These are phyloP conservation scores for Rhea americana DNA, from an alignment of 2,113 vertebrate genomes.

Conservation along the genomic window DNA sequence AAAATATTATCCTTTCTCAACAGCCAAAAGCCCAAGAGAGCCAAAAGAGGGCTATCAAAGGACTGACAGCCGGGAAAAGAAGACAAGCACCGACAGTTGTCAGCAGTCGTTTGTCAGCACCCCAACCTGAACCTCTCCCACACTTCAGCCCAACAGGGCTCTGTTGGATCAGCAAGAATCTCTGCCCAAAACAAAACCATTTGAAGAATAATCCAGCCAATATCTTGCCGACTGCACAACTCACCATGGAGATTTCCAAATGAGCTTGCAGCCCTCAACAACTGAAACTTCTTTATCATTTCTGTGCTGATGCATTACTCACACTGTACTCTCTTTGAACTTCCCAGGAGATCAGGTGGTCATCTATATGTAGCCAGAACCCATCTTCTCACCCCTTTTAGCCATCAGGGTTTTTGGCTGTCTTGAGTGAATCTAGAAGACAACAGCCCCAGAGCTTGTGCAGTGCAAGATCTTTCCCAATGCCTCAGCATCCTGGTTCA, in stretches of 20 bases:
- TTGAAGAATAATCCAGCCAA: neutral
- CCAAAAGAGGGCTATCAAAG: neutral
- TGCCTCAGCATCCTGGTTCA: neutral
- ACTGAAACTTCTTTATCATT: neutral
- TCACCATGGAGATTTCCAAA: neutral
- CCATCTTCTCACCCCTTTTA: neutral
- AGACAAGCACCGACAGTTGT: neutral
- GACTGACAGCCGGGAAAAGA: neutral
- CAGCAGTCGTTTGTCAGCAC: neutral
- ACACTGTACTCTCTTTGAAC: neutral
- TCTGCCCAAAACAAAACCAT: conserved; percentile 2
- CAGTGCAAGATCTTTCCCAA: neutral
- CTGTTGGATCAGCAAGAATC: neutral
- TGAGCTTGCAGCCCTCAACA: neutral
- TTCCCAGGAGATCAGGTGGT: neutral
- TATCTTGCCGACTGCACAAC: neutral
- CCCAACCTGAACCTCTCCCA: neutral
- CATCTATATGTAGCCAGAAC: neutral
- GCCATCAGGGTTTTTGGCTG: neutral
- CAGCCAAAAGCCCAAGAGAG: neutral
- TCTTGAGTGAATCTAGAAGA: neutral
- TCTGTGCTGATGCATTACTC: neutral
- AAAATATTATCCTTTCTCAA: conserved; percentile 12
- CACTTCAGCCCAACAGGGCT: neutral
- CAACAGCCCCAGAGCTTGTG: neutral